Evolutionary conservation across 1,140 invertebrate species (phyloP).

Genomic region (Aphaenogaster rudis): DNA sequence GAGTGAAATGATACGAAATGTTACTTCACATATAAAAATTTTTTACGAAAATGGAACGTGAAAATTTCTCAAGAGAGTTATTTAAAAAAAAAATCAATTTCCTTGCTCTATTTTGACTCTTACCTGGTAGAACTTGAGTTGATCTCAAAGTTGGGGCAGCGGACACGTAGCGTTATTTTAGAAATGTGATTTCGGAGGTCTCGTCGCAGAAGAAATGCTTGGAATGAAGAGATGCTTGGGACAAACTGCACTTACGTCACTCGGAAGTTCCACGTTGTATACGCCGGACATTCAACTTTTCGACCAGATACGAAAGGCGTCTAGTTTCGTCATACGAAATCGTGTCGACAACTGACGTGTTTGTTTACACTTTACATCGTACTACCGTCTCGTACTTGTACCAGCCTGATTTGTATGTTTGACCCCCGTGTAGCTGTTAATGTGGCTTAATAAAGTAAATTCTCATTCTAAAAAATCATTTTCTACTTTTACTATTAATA

Average conservation of each 20-base stretch:
- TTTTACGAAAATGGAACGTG: neutral
- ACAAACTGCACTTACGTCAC: neutral
- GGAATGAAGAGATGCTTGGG: too few species aligned
- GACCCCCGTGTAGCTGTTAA: neutral
- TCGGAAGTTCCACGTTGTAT: neutral
- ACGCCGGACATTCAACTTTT: slow-evolving; percentile 9
- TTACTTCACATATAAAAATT: neutral
- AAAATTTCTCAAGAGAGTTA: neutral
- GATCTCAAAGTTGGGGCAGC: neutral
- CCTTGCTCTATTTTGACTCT: neutral
- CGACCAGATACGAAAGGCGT: neutral
- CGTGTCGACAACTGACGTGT: slow-evolving; percentile 3
- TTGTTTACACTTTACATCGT: slow-evolving; percentile 36
- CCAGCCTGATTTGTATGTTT: neutral
- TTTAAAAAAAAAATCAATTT: slow-evolving; percentile 2
- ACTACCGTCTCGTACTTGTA: neutral
- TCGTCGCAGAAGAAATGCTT: neutral
- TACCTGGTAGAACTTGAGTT: neutral
- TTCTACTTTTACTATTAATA: neutral
- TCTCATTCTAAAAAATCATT: neutral
- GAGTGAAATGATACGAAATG: neutral
- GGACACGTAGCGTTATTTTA: neutral
- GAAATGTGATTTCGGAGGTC: neutral
- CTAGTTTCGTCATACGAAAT: neutral
- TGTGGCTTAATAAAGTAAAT: neutral